Percentiles rank a stretch among this genome's conserved stretches.
These are phyloP conservation scores for Chalcis sispes DNA, from an alignment of 2,888 invertebrate genomes.

Conservation along the genomic window DNA sequence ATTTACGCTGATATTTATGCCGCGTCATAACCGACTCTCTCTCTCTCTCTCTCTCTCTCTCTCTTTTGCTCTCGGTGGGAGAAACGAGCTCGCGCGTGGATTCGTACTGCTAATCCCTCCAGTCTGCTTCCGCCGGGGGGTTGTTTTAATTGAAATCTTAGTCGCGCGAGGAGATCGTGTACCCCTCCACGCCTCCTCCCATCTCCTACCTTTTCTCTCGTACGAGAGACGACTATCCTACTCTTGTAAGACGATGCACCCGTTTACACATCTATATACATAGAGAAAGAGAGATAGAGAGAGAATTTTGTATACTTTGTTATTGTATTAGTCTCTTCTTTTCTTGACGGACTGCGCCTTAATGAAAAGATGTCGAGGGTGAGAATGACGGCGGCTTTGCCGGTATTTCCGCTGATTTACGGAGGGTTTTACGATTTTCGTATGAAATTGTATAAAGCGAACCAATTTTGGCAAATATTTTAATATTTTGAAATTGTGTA, in stretches of 20 bases:
- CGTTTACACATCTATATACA: no score
- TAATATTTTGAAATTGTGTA: no score
- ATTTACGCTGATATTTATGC: slow-evolving; percentile 77
- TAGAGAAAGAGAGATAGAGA: no score
- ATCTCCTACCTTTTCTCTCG: no score
- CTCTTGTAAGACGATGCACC: no score
- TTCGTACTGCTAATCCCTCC: slow-evolving; percentile 75
- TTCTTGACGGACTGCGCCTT: slow-evolving; percentile 38
- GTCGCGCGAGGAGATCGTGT: slow-evolving; percentile 59
- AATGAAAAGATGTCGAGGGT: slow-evolving; percentile 33
- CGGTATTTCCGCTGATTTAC: not conserved
- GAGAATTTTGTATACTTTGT: no score
- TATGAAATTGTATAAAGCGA: no score
- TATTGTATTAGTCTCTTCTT: no score
- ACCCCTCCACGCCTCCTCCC: no score
- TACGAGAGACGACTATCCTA: no score
- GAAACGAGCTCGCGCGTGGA: slow-evolving; percentile 65
- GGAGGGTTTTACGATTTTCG: no score
- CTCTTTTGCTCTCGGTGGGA: slow-evolving; percentile 37
- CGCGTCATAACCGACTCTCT: slow-evolving; percentile 72
- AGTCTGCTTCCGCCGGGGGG: slow-evolving; percentile 68
- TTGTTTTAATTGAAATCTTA: slow-evolving; percentile 76
- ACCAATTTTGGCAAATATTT: no score
- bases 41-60: slow-evolving; percentile 21
- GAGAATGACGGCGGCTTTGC: not conserved